phyloP scores from a whole-genome alignment of 2,888 invertebrate species.

The Pteria penguin region DNA sequence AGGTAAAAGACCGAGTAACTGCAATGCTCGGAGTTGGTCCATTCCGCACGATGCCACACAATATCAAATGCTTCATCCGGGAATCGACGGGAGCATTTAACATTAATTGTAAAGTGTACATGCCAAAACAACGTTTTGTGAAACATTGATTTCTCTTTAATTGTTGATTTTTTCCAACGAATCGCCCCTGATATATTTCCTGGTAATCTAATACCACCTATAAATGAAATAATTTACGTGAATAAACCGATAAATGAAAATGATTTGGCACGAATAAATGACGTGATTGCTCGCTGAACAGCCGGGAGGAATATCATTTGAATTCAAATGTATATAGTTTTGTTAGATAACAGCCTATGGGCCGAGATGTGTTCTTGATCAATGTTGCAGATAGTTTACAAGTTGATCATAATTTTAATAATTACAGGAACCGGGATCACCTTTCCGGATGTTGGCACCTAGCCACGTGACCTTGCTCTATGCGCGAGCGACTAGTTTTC shows the following conservation, averaged over 20 bases:
- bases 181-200: background rate
- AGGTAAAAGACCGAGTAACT: conserved; percentile 23
- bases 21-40: conserved; percentile 28
- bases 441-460: background rate
- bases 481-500: background rate
- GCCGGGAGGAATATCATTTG: background rate
- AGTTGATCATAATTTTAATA: background rate
- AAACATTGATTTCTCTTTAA: background rate
- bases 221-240: background rate
- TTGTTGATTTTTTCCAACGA: background rate
- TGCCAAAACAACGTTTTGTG: background rate
- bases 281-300: background rate
- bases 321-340: background rate
- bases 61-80: background rate
- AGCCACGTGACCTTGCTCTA: background rate
- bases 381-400: background rate
- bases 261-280: background rate
- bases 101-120: background rate
- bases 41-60: conserved; percentile 15
- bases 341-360: background rate
- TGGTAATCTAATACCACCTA: background rate
- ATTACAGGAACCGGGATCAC: background rate
- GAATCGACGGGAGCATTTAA: background rate
- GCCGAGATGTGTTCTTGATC: background rate
- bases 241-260: background rate